Evolutionary conservation across 2,113 vertebrate genomes (phyloP), one percentile per base, ranked within the genome.

Genomic region (Polyodon spathula): DNA sequence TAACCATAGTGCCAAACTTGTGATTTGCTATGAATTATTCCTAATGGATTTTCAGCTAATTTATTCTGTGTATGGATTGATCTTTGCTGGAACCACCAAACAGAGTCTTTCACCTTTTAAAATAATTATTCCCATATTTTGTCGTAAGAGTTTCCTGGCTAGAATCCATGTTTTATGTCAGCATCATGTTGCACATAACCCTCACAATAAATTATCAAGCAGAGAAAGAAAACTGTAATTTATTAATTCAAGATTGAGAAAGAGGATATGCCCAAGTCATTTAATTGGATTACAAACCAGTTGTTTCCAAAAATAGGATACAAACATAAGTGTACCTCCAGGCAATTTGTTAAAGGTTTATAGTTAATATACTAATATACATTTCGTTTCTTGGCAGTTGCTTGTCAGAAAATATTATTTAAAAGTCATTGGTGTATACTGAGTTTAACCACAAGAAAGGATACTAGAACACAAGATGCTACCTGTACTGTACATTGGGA

Each of bases 101-200:
- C 16, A 14, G n/a, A 15, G n/a, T n/a, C 4, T 27, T 10, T 7
- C 12, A 42, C 10, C 54, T 27, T 38, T 42, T 43, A 53, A 58
- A 37, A 52, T 39, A n/a, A 4, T 10, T 12, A 8, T 15, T 54
- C 41, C 56, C 50, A 51, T 14, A 16, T 5, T 5, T 17, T 42
- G 11, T 43, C 16, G 51, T 54, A 9, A 14, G 51, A 60, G 37
- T 60, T 60, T 59, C 57, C 51, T 46, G 27, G 27, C 27, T 27
- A 40, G 50, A 60, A 46, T 54, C 8, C 46, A 27, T 54, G 54
- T 54, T 59, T 60, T 17, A 44, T 59, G 16, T 52, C 56, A 51
- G 40, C 48, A 38, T 58, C 16, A 16, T 58, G 16, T 15, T 53
- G 48, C 15, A n/a, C 38, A 27, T 51, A 52, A 27, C 51, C 15